Evolutionary conservation across 2,888 invertebrate species (phyloP).

Genomic region (Ommatoiulus sabulosus): DNA sequence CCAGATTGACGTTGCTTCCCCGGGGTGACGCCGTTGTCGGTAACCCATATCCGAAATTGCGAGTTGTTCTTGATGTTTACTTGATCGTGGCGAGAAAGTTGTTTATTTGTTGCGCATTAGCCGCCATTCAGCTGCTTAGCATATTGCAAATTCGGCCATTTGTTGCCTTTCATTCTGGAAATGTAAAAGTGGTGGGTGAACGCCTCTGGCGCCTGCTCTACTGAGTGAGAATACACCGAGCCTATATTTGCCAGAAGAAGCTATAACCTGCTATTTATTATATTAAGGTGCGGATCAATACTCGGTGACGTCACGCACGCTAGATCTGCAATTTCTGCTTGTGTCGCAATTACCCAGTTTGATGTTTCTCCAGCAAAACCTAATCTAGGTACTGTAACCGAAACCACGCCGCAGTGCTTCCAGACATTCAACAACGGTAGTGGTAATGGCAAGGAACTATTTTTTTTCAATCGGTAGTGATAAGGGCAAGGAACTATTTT

Average conservation of each 20-base stretch:
- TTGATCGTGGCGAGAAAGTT: background rate
- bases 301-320: background rate
- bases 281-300: slow-evolving; percentile 20
- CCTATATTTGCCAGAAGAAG: background rate
- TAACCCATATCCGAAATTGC: slow-evolving; percentile 10
- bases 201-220: background rate
- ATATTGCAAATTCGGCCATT: slow-evolving; percentile 7
- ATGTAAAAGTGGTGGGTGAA: background rate
- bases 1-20: background rate
- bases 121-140: background rate
- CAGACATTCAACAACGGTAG: background rate
- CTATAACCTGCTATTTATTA: background rate
- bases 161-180: background rate
- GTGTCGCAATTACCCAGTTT: background rate
- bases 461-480: background rate
- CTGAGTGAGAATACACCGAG: background rate
- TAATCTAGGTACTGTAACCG: background rate
- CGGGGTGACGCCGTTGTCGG: background rate
- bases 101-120: background rate
- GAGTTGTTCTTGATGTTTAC: slow-evolving; percentile 15
- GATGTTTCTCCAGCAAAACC: background rate
- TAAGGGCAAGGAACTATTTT: background rate
- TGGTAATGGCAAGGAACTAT: background rate
- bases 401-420: no score
- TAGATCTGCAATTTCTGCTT: no score